Base-by-base conservation (phyloP, 2,113 vertebrate genomes). In the Forbesichthys agassizii region DNA sequence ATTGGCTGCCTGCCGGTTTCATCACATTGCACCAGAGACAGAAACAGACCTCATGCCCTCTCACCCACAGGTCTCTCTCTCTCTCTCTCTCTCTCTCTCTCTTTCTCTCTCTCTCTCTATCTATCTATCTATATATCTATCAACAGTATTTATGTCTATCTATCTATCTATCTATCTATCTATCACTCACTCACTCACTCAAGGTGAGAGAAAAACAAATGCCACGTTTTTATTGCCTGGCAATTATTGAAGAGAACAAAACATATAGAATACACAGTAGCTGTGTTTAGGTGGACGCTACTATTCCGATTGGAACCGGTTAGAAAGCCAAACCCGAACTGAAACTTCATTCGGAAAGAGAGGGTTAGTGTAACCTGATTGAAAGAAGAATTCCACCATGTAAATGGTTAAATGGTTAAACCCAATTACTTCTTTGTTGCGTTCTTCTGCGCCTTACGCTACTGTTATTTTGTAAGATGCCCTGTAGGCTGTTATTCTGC, bases 31-130 rank as follows among this genome's bases (percentile, higher is more conserved):
- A 65, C 49, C 48, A 52, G 63, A 65, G 48, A 65, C 69, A 48
- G 83, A 77, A 84, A 89, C 80, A 80, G 80, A 89, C 89, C 90
- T 81, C 1, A 42, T 85, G 84, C 79, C 86, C 84, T 84, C 79
- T 88, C 80, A 88, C 85, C 83, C 69, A 63, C 71, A 79, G 86
- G 81, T 74, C 84, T 86, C 79, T 73, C 68, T 53, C 61, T 73
- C 79, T 59, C n/a, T 65, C 72, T 55, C 36, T 66, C 62, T 63
- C 49, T 59, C 58, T 61, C 48, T 66, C 33, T 66, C 56, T 64
- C 51, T 59, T 60, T 65, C 48, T 61, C 58, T 60, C 33, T 46
- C 58, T 60, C 58, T 60, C 11, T 64, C 48, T 16, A 16, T 64
- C 51, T 62, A 55, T 62, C 48, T 16, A 16, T 46, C 58, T 36